Percentiles rank a stretch among this genome's conserved stretches.
phyloP scores from a whole-genome alignment of 2,888 invertebrate species.

The Aelia acuminata region DNA sequence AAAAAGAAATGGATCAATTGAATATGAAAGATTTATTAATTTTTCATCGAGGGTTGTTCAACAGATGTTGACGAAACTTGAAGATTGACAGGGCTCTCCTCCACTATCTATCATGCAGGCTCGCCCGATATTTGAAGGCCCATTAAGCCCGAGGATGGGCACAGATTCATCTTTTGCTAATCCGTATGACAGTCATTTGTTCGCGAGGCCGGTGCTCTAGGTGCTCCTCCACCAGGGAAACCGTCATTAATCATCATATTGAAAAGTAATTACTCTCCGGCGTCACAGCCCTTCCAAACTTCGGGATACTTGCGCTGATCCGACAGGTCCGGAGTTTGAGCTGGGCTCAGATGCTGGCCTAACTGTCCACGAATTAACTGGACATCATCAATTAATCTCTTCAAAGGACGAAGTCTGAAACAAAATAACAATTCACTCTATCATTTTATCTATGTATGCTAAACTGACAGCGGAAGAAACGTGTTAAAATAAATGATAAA shows the following conservation, averaged over 20 bases:
- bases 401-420: not conserved
- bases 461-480: too few species aligned
- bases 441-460: too few species aligned
- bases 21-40: not conserved
- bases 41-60: not conserved
- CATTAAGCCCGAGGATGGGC: not conserved
- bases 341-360: not conserved
- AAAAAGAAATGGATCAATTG: not conserved
- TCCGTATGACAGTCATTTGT: not conserved
- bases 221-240: not conserved
- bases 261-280: conserved; percentile 24
- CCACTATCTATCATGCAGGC: not conserved
- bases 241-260: conserved; percentile 3
- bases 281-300: not conserved
- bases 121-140: not conserved
- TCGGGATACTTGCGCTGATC: not conserved
- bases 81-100: not conserved
- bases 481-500: too few species aligned
- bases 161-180: conserved; percentile 25
- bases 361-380: not conserved
- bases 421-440: not conserved
- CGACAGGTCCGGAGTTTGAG: not conserved
- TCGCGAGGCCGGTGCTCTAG: not conserved
- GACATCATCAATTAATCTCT: not conserved
- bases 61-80: not conserved